Base-by-base conservation (phyloP, 2,113 vertebrate species). In the Taxidea taxus region DNA sequence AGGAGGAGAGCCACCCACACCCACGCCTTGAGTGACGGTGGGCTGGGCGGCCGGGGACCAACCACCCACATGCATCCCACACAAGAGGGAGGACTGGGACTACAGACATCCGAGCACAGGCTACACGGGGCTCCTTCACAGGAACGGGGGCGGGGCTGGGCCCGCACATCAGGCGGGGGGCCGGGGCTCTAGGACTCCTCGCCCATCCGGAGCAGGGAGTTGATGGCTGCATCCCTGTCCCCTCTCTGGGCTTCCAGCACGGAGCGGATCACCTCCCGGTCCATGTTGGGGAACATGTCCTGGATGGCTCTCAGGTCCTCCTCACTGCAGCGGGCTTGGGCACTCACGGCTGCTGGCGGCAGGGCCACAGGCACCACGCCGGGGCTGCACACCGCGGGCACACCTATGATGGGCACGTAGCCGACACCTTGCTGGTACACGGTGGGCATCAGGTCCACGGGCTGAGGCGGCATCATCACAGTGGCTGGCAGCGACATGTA, bases 271-370 rank as follows among this genome's bases (percentile, higher is more conserved):
- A 99, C 99, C 98, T 99, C 99, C 87, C 98, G 98, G 97, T 99
- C 99, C 98, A 99, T 98, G 98, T 99, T 99, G 96, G 99, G 99
- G 97, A 99, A 99, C 99, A 99, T 99, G 98, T 99, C 99, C 98
- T 99, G 99, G 95, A 99, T 99, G 94, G 99, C 99, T 98, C 99
- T 99, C 97, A 99, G 99, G 97, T 99, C 99, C 92, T 99, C 99
- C 98, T 99, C 99, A 0, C 98, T 99, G 97, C 98, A 99, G 86
- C 98, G 98, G 16, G 99, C 99, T 96, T 99, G 99, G 70, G 98
- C 97, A 12, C 98, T 99, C 23, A 99, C 97, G 0, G 99, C 97
- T 6, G 99, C 99, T 25, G 99, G 98, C 8, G 99, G 99, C 97
- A 99, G 97, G 8, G 99, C 98, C 99, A 99, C 97, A 1, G 99